phyloP scores from a whole-genome alignment of 2,113 vertebrate species.

The Phrynosoma platyrhinos region DNA sequence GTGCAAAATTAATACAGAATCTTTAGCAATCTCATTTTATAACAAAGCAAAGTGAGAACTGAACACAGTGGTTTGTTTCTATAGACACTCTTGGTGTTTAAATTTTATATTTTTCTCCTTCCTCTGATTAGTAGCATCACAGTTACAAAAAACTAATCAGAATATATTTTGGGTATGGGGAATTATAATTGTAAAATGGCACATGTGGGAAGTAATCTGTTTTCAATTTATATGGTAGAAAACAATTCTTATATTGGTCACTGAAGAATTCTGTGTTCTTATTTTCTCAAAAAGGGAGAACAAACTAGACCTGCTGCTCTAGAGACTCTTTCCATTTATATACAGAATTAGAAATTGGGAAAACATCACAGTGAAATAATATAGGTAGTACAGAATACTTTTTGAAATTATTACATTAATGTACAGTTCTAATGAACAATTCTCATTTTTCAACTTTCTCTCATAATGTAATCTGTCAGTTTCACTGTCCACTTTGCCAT shows the following conservation, averaged over 20 bases:
- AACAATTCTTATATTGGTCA: constrained; percentile 18
- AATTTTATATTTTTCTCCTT: not conserved
- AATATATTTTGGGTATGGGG: not conserved
- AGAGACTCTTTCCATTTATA: not conserved
- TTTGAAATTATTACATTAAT: not conserved
- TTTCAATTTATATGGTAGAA: not conserved
- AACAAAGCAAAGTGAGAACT: not conserved
- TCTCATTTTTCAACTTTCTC: not conserved
- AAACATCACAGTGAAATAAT: not conserved
- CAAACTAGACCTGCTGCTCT: not conserved
- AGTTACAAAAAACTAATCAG: not conserved
- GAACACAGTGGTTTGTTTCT: not conserved
- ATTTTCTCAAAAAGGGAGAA: not conserved
- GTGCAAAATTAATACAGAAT: not conserved
- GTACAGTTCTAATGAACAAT: not conserved
- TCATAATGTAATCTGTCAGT: not conserved
- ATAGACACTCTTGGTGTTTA: too few relatives aligned
- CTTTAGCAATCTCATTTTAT: not conserved
- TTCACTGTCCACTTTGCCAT: not conserved
- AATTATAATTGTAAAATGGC: not conserved
- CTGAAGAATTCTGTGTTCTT: not conserved
- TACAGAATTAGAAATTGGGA: not conserved
- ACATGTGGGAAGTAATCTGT: not conserved
- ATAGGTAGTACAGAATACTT: not conserved
- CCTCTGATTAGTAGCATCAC: not conserved